Conservation (phyloP, 2,888 invertebrate genomes). For the Trissolcus brochymenae region DNA sequence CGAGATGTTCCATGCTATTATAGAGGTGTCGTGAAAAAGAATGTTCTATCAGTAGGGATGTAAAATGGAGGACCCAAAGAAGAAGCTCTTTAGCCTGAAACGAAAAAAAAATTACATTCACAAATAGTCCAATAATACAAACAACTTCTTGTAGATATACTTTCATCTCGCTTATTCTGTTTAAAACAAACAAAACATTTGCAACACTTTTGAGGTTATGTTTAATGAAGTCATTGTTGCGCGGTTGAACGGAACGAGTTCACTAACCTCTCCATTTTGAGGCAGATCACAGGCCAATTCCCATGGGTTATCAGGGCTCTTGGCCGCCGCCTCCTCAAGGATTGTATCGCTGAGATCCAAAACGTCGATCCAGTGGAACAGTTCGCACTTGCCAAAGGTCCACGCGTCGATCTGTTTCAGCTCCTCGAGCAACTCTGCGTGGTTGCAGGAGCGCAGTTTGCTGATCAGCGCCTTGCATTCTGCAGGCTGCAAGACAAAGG, state of each 20-base stretch:
- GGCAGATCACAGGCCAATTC: slow-evolving; percentile 85
- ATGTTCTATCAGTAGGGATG: slow-evolving; percentile 89
- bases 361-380: slow-evolving; percentile 91
- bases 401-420: slow-evolving; percentile 86
- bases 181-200: neutral
- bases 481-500: slow-evolving; percentile 77
- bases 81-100: slow-evolving; percentile 83
- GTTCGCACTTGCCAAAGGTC: slow-evolving; percentile 91
- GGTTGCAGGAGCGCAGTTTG: slow-evolving; percentile 82
- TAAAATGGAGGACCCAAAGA: slow-evolving; percentile 87
- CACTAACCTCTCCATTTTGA: slow-evolving; percentile 79
- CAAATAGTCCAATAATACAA: neutral
- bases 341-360: slow-evolving; percentile 86
- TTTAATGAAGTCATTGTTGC: neutral
- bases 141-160: too few relatives aligned
- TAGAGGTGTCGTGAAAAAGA: slow-evolving; percentile 91
- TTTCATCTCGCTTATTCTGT: too few relatives aligned
- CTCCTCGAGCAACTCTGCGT: slow-evolving; percentile 82
- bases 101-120: slow-evolving; percentile 31
- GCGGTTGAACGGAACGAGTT: neutral
- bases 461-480: slow-evolving; percentile 88
- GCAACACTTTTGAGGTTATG: neutral
- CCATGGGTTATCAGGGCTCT: slow-evolving; percentile 81
- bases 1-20: slow-evolving; percentile 91
- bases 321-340: slow-evolving; percentile 84